Evolutionary conservation across 2,113 vertebrate genomes (phyloP), one percentile per base, ranked within the genome.

Genomic region (Coreoperca whiteheadi): DNA sequence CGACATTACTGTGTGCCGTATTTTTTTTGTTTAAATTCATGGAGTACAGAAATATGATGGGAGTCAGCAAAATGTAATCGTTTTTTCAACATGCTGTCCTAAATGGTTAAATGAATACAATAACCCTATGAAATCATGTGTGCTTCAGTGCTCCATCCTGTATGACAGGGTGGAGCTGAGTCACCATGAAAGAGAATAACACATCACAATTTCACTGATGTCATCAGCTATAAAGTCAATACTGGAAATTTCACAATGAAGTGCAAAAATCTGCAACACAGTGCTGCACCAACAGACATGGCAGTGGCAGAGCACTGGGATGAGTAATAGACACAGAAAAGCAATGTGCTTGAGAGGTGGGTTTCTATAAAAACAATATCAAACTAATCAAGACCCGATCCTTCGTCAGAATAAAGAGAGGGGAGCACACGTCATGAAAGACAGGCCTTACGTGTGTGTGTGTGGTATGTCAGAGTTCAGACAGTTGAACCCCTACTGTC

Each of bases 401-500:
- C 5, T 68, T 48, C 59, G 53, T 66, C 37, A 69, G 25, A 84
- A 73, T 51, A 67, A n/a, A 57, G 53, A 79, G 7, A 59, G 14
- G 28, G n/a, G 23, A 14, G 25, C 11, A 30, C n/a, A 61, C 20
- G 34, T 60, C 28, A 56, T 39, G 34, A 64, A 41, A 59, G 34
- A 69, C 34, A 63, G 32, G 30, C 16, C 28, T 50, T 50, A 46
- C 48, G 54, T 63, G 20, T 12, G n/a, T 51, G n/a, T 72, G 70
- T 43, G 8, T 46, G 43, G 54, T 67, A 43, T 50, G 73, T 46
- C 18, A 57, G 48, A 89, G 81, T 81, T 75, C 51, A 84, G 70
- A 79, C 51, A 69, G 56, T 41, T 78, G 65, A 84, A 48, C 37
- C 72, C 77, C 10, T 4, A 76, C 67, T 85, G 88, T 81, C 46